Evolutionary conservation across 37 sponge, comb jelly and placozoan genomes (phyloP), one percentile per base, ranked within the genome.

Genomic region (Crambe crambe): DNA sequence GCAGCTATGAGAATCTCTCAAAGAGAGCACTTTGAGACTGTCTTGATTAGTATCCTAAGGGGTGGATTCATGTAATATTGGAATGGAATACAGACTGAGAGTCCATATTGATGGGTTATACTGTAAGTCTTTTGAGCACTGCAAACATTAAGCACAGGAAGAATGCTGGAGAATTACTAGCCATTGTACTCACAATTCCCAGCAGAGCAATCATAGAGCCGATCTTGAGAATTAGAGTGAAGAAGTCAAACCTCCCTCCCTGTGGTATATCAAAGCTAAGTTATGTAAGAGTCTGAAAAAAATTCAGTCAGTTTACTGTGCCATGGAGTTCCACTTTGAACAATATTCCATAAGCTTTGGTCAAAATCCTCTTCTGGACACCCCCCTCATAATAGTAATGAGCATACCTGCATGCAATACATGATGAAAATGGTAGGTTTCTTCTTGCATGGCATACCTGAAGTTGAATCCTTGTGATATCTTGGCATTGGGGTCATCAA

Each of bases 401-500:
- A 35, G 71, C 20, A n/a, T 42, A 70, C 43, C 71, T 70, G 35
- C 69, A 68, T 12, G 30, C 25, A 8, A 62, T 21, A 62, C 10
- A 62, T 54, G 18, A 12, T 18, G 18, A 12, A 18, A 54, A 18
- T 54, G 12, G 56, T 54, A 54, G 61, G 65, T 10, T 32, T 64
- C 23, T 59, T n/a, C n/a, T n/a, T n/a, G n/a, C n/a, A n/a, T n/a
- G n/a, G n/a, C n/a, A n/a, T 65, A 93, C 90, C 94, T 78, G 75
- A 93, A 93, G 47, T 88, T 93, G 76, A 51, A 93, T 73, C 94
- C 94, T 27, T 70, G 40, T 12, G 94, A 86, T 37, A 89, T 43
- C 20, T n/a, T 62, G 4, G 44, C 65, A 32, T 69, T 56, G 27
- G 90, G 85, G 47, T 89, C 43, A 37, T 93, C 94, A 63, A 86